These are phyloP conservation scores for Laupala kohalensis DNA, from an alignment of 1,140 invertebrate genomes.

Conservation along the genomic window DNA sequence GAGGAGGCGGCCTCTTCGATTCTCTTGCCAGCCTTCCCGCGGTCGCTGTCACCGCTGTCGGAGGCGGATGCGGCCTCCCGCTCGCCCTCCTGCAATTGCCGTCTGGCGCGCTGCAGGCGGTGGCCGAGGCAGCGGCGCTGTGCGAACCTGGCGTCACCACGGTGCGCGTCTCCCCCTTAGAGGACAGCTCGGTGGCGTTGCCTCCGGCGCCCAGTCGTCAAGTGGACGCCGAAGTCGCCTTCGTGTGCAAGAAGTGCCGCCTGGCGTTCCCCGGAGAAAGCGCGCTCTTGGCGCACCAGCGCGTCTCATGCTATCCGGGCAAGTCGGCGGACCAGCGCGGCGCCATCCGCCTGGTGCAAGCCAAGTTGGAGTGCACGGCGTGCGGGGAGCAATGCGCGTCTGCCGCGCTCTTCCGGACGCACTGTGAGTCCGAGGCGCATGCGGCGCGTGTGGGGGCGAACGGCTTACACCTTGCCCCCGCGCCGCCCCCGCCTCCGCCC, in stretches of 20 bases:
- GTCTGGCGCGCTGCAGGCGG: slow-evolving; percentile 31
- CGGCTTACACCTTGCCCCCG: not conserved
- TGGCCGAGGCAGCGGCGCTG: slow-evolving; percentile 29
- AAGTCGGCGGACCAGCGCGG: slow-evolving; percentile 41
- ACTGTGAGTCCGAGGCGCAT: slow-evolving; percentile 47
- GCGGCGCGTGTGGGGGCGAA: slow-evolving; percentile 11
- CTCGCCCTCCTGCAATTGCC: slow-evolving; percentile 34
- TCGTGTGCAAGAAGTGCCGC: slow-evolving; percentile 75
- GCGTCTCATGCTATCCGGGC: slow-evolving; percentile 45
- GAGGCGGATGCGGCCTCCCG: slow-evolving; percentile 26
- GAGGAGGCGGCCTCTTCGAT: slow-evolving; percentile 11
- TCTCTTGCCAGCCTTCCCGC: not conserved
- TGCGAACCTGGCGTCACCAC: slow-evolving; percentile 27
- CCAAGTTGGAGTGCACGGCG: slow-evolving; percentile 52
- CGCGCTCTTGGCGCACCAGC: slow-evolving; percentile 57
- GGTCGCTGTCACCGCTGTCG: slow-evolving; percentile 1
- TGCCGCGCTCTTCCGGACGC: slow-evolving; percentile 45
- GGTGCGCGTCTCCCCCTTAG: slow-evolving; percentile 35
- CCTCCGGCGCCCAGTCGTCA: slow-evolving; percentile 25
- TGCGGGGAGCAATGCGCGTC: slow-evolving; percentile 51
- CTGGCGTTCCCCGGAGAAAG: slow-evolving; percentile 62
- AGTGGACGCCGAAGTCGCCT: slow-evolving; percentile 61
- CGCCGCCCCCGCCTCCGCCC: slow-evolving; percentile 3
- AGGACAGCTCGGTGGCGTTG: slow-evolving; percentile 26
- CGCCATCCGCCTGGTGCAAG: slow-evolving; percentile 48